A percentile compares a stretch with the other conserved stretches of the same genome.
These are phyloP conservation scores for Sebastiscus tertius DNA, from an alignment of 2,797 vertebrate species.

Conservation along the genomic window DNA sequence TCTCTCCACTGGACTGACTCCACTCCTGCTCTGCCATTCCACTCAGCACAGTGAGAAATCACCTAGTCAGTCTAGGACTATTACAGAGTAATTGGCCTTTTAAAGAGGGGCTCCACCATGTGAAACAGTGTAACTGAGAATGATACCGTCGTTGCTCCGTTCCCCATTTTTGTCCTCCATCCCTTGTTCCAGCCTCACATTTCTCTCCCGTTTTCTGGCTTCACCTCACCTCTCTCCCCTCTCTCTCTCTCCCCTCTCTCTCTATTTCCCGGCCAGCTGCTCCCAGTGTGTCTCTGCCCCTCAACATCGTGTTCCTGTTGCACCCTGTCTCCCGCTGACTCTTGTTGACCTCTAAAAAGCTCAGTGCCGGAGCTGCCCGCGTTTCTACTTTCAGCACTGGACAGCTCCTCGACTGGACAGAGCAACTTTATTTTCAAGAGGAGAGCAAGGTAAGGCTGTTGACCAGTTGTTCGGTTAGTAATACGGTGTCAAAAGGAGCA, in stretches of 20 bases:
- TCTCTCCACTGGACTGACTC: slow-evolving; percentile 77
- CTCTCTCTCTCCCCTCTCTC: background rate
- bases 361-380: slow-evolving; percentile 5
- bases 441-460: background rate
- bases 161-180: slow-evolving; percentile 60
- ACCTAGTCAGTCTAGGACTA: slow-evolving; percentile 78
- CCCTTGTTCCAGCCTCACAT: slow-evolving; percentile 2
- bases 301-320: slow-evolving; percentile 51
- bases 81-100: slow-evolving; percentile 84
- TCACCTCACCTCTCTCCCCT: background rate
- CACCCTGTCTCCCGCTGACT: slow-evolving; percentile 50
- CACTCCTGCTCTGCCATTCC: slow-evolving; percentile 73
- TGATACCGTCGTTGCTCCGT: slow-evolving; percentile 65
- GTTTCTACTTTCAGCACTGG: slow-evolving; percentile 70
- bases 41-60: slow-evolving; percentile 79
- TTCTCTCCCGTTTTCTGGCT: slow-evolving; percentile 24
- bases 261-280: slow-evolving; percentile 46
- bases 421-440: slow-evolving; percentile 25
- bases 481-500: slow-evolving; percentile 13
- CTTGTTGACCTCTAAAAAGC: slow-evolving; percentile 61
- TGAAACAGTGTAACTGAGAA: slow-evolving; percentile 82
- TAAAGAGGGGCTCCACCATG: slow-evolving; percentile 80
- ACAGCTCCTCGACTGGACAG: slow-evolving; percentile 50
- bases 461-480: background rate
- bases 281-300: slow-evolving; percentile 57